Base-by-base conservation (phyloP, 2,113 vertebrate genomes). In the Spilogale gracilis region DNA sequence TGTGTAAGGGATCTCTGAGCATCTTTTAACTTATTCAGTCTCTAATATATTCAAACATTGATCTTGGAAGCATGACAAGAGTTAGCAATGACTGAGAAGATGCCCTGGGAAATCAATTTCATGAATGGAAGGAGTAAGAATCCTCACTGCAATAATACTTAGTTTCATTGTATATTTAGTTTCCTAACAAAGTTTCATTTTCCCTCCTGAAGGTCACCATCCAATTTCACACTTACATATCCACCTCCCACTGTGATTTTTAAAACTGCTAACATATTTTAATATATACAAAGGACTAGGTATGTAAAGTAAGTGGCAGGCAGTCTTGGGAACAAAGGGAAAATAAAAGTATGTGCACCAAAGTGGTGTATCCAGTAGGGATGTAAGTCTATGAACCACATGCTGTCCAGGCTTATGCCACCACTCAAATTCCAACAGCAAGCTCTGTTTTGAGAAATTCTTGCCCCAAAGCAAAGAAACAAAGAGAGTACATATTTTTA, bases 1-100 rank as follows among this genome's bases (percentile, higher is more conserved):
- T 97, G 90, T 91, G 48, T 90, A 96, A 96, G 91, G 54, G 58
- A 45, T 74, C 83, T 97, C 87, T 97, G 79, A 7, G 25, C 74
- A 95, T 27, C 58, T 13, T 97, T 97, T 67, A 94, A 83, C 92
- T 96, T 94, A 74, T 7, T 83, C 93, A 93, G 16, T 48, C 48
- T 86, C 52, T 91, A 95, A 92, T 32, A 86, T 89, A 96, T 69
- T 97, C 95, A 65, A 91, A 50, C 94, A 84, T 9, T 45, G 56
- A 94, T 65, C 27, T 14, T 95, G 76, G 71, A 95, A 96, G 92
- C 14, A 86, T 6, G 43, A 87, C 2, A 94, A 89, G 67, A 43
- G 21, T 87, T 67, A 79, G 4, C 5, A 88, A 96, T 0, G 5
- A 89, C 89, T 73, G 71, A 81, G 81, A 20, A 81, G 81, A n/a